These are phyloP conservation scores for Rhinella marina DNA, from an alignment of 2,797 vertebrate genomes.

Conservation along the genomic window DNA sequence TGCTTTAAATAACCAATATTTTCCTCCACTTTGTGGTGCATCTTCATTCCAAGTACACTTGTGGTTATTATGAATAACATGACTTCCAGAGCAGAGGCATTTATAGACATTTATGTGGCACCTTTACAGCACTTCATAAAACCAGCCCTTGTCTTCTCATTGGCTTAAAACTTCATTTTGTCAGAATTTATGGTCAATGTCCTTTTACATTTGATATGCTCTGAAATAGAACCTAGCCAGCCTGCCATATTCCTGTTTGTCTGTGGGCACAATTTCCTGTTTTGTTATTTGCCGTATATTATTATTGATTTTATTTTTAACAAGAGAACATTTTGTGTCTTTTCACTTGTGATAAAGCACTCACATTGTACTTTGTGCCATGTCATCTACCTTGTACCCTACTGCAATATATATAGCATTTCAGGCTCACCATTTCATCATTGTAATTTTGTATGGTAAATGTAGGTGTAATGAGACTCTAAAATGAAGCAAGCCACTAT, in stretches of 20 bases:
- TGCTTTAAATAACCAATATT: slow-evolving; percentile 53
- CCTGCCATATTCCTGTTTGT: slow-evolving; percentile 27
- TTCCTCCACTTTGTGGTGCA: slow-evolving; percentile 20
- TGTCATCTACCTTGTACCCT: not conserved
- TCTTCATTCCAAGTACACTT: slow-evolving; percentile 32
- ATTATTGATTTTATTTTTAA: slow-evolving; percentile 51
- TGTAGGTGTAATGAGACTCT: not conserved
- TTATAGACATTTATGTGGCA: slow-evolving; percentile 56
- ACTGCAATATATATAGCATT: not conserved
- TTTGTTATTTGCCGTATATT: slow-evolving; percentile 20
- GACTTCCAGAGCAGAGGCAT: slow-evolving; percentile 42
- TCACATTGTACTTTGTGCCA: not conserved
- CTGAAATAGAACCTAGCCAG: not conserved
- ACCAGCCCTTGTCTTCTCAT: not conserved
- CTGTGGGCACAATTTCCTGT: not conserved
- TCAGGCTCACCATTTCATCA: not conserved
- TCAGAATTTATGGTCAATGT: not conserved
- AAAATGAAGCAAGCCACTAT: not conserved
- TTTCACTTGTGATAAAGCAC: not conserved
- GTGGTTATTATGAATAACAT: slow-evolving; percentile 57
- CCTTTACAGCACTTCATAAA: slow-evolving; percentile 18
- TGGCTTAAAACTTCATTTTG: not conserved
- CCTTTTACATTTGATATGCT: not conserved
- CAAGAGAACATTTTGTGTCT: slow-evolving; percentile 6
- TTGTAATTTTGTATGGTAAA: not conserved